Base-by-base conservation (phyloP, 2,888 invertebrate species). In the Helleia helle region DNA sequence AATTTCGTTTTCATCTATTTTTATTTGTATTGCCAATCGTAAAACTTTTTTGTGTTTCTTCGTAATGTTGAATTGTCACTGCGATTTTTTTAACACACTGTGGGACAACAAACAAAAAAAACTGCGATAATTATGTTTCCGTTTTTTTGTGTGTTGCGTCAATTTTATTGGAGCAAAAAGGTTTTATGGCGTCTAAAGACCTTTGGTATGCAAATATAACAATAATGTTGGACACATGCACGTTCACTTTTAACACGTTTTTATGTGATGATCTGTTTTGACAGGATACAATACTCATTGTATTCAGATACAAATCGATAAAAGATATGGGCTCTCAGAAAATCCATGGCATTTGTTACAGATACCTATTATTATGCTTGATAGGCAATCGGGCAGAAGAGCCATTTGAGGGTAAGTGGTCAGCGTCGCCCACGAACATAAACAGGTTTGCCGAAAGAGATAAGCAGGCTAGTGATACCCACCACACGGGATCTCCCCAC, bases 31-130 rank as follows among this genome's bases (percentile, higher is more conserved):
- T 22, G 8, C 22, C 18, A 34, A 34, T 34, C 34, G 34, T 34
- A 34, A 34, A 34, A 18, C 3, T 34, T 34, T 34, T 34, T 34
- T 34, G 18, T 31, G 9, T 34, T 34, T 22, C 34, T 22, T 1
- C 11, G 18, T 18, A 18, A 34, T 17, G 12, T 34, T 9, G 12
- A 34, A 18, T 12, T 34, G 34, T 22, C 22, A 17, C 31, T 18
- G 31, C 17, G 8, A 34, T 34, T 34, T 34, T 22, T 34, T 34
- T 34, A 34, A 34, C 18, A 34, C 34, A 34, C 18, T 22, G 34
- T 8, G 22, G 34, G 8, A 15, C 12, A 11, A 22, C 7, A 18
- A 18, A 5, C 22, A 22, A 22, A 7, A 15, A 18, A 11, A 22
- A 14, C 18, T 18, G 5, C 22, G 8, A 22, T 22, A 8, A 22